phyloP scores from a whole-genome alignment of 2,888 invertebrate genomes.

The Latrodectus hesperus region DNA sequence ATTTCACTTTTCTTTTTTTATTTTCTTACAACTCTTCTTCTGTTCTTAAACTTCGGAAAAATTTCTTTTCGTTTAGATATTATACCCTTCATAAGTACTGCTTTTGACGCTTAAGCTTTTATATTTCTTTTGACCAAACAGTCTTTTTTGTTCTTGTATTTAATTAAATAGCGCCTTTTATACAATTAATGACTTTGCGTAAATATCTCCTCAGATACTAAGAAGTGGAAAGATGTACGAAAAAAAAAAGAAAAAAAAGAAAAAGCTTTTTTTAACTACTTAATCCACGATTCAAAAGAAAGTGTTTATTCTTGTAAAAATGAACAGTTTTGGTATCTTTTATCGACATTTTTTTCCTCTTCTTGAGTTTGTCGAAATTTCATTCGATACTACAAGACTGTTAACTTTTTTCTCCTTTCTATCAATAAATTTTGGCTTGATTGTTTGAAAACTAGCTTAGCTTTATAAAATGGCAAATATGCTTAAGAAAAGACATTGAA shows the following conservation, averaged over 20 bases:
- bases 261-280: slow-evolving; percentile 66
- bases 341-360: slow-evolving; percentile 8
- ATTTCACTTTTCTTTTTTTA: slow-evolving; percentile 13
- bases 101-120: slow-evolving; percentile 66
- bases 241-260: slow-evolving; percentile 1
- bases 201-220: slow-evolving; percentile 65
- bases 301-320: slow-evolving; percentile 65
- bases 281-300: slow-evolving; percentile 67
- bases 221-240: slow-evolving; percentile 30
- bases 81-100: slow-evolving; percentile 63
- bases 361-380: slow-evolving; percentile 56
- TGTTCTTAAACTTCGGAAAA: slow-evolving; percentile 21
- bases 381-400: slow-evolving; percentile 62
- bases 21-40: neutral
- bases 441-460: slow-evolving; percentile 67
- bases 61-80: slow-evolving; percentile 53
- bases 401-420: slow-evolving; percentile 8
- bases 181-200: slow-evolving; percentile 67
- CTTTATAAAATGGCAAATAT: slow-evolving; percentile 68
- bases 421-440: slow-evolving; percentile 62
- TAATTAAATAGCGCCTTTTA: slow-evolving; percentile 69
- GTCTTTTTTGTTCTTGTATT: slow-evolving; percentile 51
- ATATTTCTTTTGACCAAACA: slow-evolving; percentile 57
- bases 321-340: slow-evolving; percentile 47
- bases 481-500: slow-evolving; percentile 55